Conservation (phyloP, 2,888 invertebrate species). For the Caenorhabditis sulstoni region DNA sequence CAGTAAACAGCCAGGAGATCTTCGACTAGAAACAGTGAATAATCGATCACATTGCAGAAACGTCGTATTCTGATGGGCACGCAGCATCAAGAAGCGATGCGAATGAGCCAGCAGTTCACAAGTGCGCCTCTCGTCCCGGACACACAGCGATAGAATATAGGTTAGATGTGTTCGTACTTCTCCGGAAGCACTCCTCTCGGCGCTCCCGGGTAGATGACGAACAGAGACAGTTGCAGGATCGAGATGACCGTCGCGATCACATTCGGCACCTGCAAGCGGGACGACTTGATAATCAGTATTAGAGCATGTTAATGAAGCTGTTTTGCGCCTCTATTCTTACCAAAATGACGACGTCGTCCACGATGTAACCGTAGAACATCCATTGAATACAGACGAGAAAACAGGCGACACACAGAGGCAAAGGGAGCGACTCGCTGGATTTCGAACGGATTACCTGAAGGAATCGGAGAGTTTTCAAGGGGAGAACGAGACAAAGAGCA, state of each 20-base stretch:
- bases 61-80: constrained; percentile 51
- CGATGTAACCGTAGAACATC: constrained; percentile 88
- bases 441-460: constrained; percentile 87
- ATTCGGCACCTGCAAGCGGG: constrained; percentile 87
- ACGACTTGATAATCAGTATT: background rate
- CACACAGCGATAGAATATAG: constrained; percentile 31
- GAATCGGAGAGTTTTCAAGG: background rate
- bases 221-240: constrained; percentile 87
- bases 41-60: constrained; percentile 22
- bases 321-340: no score
- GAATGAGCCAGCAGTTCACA: constrained; percentile 45
- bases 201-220: constrained; percentile 85
- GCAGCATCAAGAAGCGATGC: background rate
- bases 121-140: constrained; percentile 19
- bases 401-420: constrained; percentile 90
- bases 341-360: constrained; percentile 87
- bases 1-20: constrained; percentile 17
- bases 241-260: constrained; percentile 88
- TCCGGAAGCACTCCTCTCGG: constrained; percentile 29
- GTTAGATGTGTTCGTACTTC: constrained; percentile 51
- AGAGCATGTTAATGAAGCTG: constrained; percentile 10
- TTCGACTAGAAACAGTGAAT: background rate
- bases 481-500: constrained; percentile 9
- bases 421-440: constrained; percentile 91
- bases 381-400: constrained; percentile 88